phyloP scores from a whole-genome alignment of 2,797 vertebrate species.

The Etheostoma perlongum region DNA sequence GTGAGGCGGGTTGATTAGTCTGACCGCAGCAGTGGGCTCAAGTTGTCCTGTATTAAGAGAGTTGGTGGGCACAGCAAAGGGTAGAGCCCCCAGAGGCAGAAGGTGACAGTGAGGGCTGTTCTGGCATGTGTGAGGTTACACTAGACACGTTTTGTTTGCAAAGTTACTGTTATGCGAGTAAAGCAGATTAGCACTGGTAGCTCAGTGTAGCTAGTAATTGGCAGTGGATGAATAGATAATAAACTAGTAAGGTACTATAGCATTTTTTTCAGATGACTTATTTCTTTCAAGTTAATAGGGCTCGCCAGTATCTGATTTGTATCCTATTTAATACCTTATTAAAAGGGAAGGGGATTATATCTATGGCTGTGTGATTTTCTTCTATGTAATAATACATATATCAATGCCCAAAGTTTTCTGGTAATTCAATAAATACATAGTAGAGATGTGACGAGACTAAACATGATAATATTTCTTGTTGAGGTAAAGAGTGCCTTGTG shows the following conservation, averaged over 20 bases:
- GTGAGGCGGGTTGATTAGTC: conserved; percentile 22
- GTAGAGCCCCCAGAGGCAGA: conserved; percentile 24
- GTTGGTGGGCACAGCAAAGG: conserved; percentile 30
- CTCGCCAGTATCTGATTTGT: not conserved
- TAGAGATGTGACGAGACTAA: too few species aligned
- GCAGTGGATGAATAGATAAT: not conserved
- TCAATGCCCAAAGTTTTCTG: too few species aligned
- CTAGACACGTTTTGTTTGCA: not conserved
- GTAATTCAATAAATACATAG: too few species aligned
- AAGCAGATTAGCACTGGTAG: not conserved
- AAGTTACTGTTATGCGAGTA: conserved; percentile 1
- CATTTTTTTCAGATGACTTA: not conserved
- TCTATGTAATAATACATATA: too few species aligned
- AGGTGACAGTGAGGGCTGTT: conserved; percentile 1
- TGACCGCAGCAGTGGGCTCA: conserved; percentile 22
- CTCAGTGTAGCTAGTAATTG: not conserved
- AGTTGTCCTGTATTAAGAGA: conserved; percentile 23
- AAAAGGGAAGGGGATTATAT: too few species aligned
- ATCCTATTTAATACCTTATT: not conserved
- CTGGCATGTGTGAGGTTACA: not conserved
- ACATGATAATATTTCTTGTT: too few species aligned
- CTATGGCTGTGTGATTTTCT: too few species aligned
- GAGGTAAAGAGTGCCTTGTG: too few species aligned
- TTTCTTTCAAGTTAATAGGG: not conserved
- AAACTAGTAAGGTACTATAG: not conserved